phyloP scores from a whole-genome alignment of 2,797 vertebrate genomes.

The Tachyglossus aculeatus region DNA sequence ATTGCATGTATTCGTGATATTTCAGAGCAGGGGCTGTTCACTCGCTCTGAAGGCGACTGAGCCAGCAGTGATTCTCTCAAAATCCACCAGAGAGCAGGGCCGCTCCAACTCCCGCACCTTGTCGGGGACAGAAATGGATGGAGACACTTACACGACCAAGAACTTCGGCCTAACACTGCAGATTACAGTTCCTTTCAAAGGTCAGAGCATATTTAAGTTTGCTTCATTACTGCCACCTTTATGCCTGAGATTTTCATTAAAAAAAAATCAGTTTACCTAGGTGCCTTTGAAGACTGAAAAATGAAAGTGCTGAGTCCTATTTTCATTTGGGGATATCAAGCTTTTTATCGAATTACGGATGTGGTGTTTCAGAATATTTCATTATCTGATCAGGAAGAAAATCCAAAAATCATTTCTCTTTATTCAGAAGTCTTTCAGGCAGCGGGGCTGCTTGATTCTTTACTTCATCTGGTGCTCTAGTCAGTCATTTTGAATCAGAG shows the following conservation, averaged over 20 bases:
- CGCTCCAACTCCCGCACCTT: conserved; percentile 84
- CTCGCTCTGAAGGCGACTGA: conserved; percentile 59
- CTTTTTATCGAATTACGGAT: conserved; percentile 93
- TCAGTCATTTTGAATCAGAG: conserved; percentile 79
- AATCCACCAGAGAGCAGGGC: conserved; percentile 93
- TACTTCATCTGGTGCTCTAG: conserved; percentile 77
- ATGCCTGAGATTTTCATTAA: conserved; percentile 83
- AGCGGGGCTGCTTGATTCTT: conserved; percentile 77
- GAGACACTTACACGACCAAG: conserved; percentile 80
- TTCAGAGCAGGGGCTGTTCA: conserved; percentile 66
- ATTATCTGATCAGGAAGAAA: conserved; percentile 89
- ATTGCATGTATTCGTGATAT: conserved; percentile 62
- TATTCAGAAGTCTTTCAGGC: conserved; percentile 78
- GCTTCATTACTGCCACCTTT: conserved; percentile 84
- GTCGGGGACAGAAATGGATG: conserved; percentile 79
- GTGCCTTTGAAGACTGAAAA: conserved; percentile 82
- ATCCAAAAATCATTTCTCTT: conserved; percentile 84
- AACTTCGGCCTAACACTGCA: conserved; percentile 82
- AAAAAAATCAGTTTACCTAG: conserved; percentile 81
- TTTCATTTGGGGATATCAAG: conserved; percentile 89
- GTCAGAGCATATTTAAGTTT: conserved; percentile 90
- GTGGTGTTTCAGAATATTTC: conserved; percentile 88
- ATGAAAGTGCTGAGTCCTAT: conserved; percentile 90
- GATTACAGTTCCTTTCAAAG: conserved; percentile 89
- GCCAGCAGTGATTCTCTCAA: conserved; percentile 79